phyloP scores from a whole-genome alignment of 2,888 invertebrate species.

The Agriopis leucophaearia region DNA sequence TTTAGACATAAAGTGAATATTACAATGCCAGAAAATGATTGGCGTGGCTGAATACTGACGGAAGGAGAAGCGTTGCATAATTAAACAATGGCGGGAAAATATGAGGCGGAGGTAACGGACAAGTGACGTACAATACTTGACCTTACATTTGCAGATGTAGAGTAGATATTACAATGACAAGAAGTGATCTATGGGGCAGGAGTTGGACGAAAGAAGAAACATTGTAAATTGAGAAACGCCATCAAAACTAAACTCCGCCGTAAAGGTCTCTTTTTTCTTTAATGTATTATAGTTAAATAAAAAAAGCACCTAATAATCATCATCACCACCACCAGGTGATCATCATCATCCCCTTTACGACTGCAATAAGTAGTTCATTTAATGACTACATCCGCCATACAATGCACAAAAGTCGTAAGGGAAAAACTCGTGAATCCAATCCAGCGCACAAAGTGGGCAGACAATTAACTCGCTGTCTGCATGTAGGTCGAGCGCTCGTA shows the following conservation, averaged over 20 bases:
- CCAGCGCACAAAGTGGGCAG: conserved; percentile 21
- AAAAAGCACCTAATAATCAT: no score
- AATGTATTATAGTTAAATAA: no score
- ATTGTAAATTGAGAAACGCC: no score
- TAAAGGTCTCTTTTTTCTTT: no score
- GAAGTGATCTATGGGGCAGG: no score
- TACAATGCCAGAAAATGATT: background rate
- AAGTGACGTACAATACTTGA: conserved; percentile 90
- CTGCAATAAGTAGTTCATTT: background rate
- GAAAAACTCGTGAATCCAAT: conserved; percentile 31
- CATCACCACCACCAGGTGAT: no score
- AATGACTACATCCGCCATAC: background rate
- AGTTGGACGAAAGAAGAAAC: no score
- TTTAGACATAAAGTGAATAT: background rate
- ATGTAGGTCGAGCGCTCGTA: conserved; percentile 68
- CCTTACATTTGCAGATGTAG: background rate
- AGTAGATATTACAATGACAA: background rate
- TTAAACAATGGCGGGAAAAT: conserved; percentile 92
- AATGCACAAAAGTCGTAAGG: conserved; percentile 16
- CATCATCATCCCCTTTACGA: no score
- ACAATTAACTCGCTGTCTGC: conserved; percentile 60
- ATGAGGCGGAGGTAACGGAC: conserved; percentile 99
- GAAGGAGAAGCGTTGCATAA: conserved; percentile 1
- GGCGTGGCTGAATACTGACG: background rate
- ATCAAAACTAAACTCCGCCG: no score